Base-by-base conservation (phyloP, 2,888 invertebrate genomes). In the Drosophila tripunctata region DNA sequence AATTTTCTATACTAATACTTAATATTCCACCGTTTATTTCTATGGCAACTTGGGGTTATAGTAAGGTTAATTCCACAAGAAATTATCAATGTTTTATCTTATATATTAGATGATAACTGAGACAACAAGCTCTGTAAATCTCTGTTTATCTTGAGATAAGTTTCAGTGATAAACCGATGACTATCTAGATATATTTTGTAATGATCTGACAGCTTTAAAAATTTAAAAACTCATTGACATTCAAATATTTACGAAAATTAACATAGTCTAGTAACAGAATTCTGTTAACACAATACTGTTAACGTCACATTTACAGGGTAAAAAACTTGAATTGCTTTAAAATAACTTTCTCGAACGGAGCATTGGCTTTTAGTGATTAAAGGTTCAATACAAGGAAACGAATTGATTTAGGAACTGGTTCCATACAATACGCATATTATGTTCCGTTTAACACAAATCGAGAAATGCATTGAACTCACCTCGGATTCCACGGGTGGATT, bases 401-500 rank as follows among this genome's bases (percentile, higher is more conserved):
- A 41, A 19, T 6, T 17, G 30, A 12, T 15, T 22, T 4, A 4
- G 12, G 7, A 45, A 35, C 47, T 48, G 15, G 47, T 43, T 43
- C 43, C 12, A 21, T n/a, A 44, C 30, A 30, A 10, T 10, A 17
- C n/a, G 40, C 15, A 17, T 2, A 30, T 12, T 33, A 3, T 36
- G 7, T 4, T 7, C 17, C 19, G 27, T 17, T 27, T 10, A 40
- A 10, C 17, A 4, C 24, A 50, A 48, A 35, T 33, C 7, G 4
- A 1, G 8, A 12, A 21, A 40, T 22, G 0, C n/a, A 12, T 6
- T 41, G 14, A 31, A 41, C 75, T 62, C 50, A 90, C 91, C 83
- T 90, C 89, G 1, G 91, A 89, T 44, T 91, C 91, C 3, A 82
- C 80, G 1, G 92, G 92, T 14, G 92, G 92, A 82, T 92, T 91